These are phyloP conservation scores for Melanostigma gelatinosum DNA, from an alignment of 2,113 vertebrate species.

Conservation along the genomic window DNA sequence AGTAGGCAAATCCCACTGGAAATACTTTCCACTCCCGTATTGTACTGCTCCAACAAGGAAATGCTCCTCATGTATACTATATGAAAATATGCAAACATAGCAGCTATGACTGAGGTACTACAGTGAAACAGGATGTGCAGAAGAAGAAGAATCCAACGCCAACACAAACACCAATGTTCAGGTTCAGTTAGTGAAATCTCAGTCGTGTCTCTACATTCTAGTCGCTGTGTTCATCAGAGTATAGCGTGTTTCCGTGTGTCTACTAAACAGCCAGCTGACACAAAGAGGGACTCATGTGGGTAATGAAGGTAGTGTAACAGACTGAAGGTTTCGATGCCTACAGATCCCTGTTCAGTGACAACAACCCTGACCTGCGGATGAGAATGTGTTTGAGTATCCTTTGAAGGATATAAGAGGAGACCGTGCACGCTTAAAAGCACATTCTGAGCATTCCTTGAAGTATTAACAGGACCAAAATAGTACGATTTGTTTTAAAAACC, in stretches of 20 bases:
- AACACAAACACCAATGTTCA: not conserved
- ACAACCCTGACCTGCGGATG: not conserved
- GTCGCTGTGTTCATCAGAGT: slow-evolving; percentile 15
- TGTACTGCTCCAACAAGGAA: not conserved
- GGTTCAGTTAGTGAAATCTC: not conserved
- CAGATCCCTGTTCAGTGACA: not conserved
- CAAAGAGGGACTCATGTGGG: slow-evolving; percentile 18
- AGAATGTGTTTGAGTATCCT: slow-evolving; percentile 37
- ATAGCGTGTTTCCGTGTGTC: slow-evolving; percentile 2
- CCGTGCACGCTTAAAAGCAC: slow-evolving; percentile 20
- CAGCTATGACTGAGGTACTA: not conserved
- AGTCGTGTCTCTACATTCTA: not conserved
- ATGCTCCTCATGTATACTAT: not conserved
- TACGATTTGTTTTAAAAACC: slow-evolving; percentile 14
- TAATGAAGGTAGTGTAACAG: not conserved
- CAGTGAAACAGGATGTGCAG: not conserved
- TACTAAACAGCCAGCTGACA: slow-evolving; percentile 23
- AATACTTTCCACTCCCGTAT: slow-evolving; percentile 11
- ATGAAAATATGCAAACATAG: not conserved
- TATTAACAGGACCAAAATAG: slow-evolving; percentile 56
- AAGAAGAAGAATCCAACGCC: not conserved
- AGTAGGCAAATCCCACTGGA: slow-evolving; percentile 24
- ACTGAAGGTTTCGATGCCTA: not conserved
- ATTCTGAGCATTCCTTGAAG: slow-evolving; percentile 53
- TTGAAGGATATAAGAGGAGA: slow-evolving; percentile 52